Percentiles rank a stretch among this genome's conserved stretches.
Evolutionary conservation across 2,113 vertebrate species (phyloP).

Genomic region (Ginglymostoma cirratum): DNA sequence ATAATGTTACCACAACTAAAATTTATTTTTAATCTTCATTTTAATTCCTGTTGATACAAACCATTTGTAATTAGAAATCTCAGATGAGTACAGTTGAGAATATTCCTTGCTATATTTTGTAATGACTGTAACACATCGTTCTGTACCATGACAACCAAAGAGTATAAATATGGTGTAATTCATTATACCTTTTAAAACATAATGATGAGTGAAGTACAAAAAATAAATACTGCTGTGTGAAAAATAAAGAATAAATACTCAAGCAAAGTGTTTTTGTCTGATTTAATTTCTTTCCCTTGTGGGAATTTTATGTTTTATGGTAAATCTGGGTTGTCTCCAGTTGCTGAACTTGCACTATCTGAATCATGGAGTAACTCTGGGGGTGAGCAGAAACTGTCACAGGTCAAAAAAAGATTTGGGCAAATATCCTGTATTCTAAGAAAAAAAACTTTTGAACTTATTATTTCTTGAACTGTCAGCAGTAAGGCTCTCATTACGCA

Average conservation of each 20-base stretch:
- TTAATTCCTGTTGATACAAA: not conserved
- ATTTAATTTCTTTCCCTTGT: not conserved
- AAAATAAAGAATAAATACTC: not conserved
- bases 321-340: not conserved
- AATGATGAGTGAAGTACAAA: not conserved
- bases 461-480: not conserved
- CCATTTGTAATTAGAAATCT: not conserved
- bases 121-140: not conserved
- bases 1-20: not conserved
- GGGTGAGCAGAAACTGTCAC: not conserved
- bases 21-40: not conserved
- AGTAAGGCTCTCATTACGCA: not conserved
- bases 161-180: not conserved
- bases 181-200: not conserved
- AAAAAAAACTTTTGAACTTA: not conserved
- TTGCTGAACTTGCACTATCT: not conserved
- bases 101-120: not conserved
- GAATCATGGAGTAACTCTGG: not conserved
- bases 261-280: not conserved
- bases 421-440: not conserved
- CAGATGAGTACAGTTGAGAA: not conserved
- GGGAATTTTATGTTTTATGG: not conserved
- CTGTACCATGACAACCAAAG: not conserved
- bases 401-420: not conserved
- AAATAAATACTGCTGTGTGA: not conserved